These are phyloP conservation scores for Idaea dimidiata DNA, from an alignment of 2,888 invertebrate genomes.

Conservation along the genomic window DNA sequence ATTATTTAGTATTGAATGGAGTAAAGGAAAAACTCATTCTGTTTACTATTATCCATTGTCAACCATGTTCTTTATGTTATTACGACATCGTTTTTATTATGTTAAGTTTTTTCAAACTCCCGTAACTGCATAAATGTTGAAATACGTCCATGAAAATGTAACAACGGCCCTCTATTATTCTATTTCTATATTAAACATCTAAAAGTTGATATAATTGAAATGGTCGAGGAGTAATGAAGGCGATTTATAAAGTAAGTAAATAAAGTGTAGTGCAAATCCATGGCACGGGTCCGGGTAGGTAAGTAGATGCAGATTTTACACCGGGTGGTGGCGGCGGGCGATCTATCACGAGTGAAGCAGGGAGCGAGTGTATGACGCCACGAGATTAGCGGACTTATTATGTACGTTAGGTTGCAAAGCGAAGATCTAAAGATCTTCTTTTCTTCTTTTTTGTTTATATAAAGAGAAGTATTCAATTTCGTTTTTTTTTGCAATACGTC, in stretches of 20 bases:
- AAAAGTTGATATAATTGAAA: constrained; percentile 29
- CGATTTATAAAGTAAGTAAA: constrained; percentile 56
- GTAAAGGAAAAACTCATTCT: too few species aligned
- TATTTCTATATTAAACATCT: neutral
- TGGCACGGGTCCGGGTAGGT: constrained; percentile 34
- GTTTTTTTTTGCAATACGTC: too few species aligned
- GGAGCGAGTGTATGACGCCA: constrained; percentile 19
- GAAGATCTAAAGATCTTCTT: too few species aligned
- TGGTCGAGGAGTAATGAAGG: constrained; percentile 37
- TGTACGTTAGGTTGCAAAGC: too few species aligned
- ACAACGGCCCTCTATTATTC: neutral
- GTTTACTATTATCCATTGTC: too few species aligned
- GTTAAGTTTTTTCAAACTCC: too few species aligned
- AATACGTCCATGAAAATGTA: neutral
- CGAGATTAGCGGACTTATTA: constrained; percentile 15
- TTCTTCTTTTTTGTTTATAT: too few species aligned
- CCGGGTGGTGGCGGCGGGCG: constrained; percentile 59
- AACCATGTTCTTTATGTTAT: too few species aligned
- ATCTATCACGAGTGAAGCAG: constrained; percentile 54
- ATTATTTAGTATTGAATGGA: too few species aligned
- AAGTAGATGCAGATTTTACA: constrained; percentile 63
- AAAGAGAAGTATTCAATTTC: too few species aligned
- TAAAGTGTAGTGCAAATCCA: constrained; percentile 60
- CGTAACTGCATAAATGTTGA: neutral
- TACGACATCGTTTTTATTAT: too few species aligned